A percentile compares a stretch with the other conserved stretches of the same genome.
These are phyloP conservation scores for Scaptomyza reducta DNA, from an alignment of 2,888 invertebrate genomes.

Conservation along the genomic window DNA sequence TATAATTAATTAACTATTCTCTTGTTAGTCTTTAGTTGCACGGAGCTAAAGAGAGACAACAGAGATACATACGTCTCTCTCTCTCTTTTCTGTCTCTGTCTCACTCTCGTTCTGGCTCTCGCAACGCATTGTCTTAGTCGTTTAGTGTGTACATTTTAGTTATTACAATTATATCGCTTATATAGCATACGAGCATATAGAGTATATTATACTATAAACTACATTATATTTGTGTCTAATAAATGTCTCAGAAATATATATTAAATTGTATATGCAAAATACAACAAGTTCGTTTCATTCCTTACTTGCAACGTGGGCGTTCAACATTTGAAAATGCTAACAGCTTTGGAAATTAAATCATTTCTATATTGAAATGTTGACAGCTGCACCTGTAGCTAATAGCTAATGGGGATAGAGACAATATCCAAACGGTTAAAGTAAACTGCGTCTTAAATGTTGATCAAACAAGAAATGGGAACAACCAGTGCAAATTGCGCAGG, in stretches of 20 bases:
- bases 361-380: constrained; percentile 25
- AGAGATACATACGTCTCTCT: neutral
- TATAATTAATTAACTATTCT: constrained; percentile 41
- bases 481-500: too few relatives aligned
- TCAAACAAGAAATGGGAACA: constrained; percentile 4
- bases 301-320: constrained; percentile 53
- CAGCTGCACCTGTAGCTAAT: constrained; percentile 24
- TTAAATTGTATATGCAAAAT: constrained; percentile 70
- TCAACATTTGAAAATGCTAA: neutral
- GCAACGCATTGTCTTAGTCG: constrained; percentile 76
- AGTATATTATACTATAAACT: constrained; percentile 57
- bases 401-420: neutral
- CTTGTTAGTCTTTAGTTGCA: constrained; percentile 62
- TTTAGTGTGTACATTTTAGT: constrained; percentile 78
- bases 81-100: constrained; percentile 2
- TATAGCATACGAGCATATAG: constrained; percentile 67
- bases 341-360: constrained; percentile 25
- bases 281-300: constrained; percentile 30
- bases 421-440: constrained; percentile 1
- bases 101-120: constrained; percentile 25
- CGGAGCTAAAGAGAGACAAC: constrained; percentile 21
- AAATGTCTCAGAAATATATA: constrained; percentile 77
- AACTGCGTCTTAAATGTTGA: constrained; percentile 14
- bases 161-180: constrained; percentile 71
- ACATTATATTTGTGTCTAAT: constrained; percentile 81